phyloP scores from a whole-genome alignment of 2,888 invertebrate species.

The Polylopha cassiicola region DNA sequence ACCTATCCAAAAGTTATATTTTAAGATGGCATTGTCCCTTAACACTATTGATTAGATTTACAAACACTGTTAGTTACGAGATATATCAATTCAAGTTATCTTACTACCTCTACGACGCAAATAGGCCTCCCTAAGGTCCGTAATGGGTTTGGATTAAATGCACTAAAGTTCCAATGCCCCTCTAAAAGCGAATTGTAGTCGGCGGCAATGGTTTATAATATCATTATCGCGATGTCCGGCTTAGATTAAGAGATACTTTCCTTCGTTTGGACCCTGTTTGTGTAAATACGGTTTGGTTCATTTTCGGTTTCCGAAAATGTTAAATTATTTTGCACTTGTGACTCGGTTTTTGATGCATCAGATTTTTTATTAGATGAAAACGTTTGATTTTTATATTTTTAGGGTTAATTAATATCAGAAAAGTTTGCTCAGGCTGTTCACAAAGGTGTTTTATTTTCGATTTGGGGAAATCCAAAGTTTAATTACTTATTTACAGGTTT shows the following conservation, averaged over 20 bases:
- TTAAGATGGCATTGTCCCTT: no score
- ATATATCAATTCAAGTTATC: constrained; percentile 35
- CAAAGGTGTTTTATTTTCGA: no score
- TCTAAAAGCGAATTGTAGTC: constrained; percentile 71
- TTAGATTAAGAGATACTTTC: constrained; percentile 65
- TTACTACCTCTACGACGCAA: constrained; percentile 31
- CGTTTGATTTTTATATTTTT: no score
- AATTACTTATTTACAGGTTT: no score
- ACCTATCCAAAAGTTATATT: no score
- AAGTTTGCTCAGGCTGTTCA: no score
- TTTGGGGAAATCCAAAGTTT: no score
- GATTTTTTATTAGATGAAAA: no score
- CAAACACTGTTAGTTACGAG: constrained; percentile 28
- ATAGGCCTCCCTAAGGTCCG: constrained; percentile 27
- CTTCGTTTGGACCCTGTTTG: constrained; percentile 35
- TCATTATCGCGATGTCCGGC: constrained; percentile 63
- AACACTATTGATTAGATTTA: no score
- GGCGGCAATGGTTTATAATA: constrained; percentile 63
- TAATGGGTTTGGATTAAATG: constrained; percentile 64
- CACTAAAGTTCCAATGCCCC: constrained; percentile 60
- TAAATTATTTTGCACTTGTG: not conserved
- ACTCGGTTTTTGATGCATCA: no score
- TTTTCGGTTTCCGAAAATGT: constrained; percentile 19
- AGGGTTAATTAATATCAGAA: no score
- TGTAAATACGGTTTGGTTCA: constrained; percentile 16